Conservation (phyloP, 37 sponge, comb jelly and placozoan genomes). For the Hormiphora californensis region DNA sequence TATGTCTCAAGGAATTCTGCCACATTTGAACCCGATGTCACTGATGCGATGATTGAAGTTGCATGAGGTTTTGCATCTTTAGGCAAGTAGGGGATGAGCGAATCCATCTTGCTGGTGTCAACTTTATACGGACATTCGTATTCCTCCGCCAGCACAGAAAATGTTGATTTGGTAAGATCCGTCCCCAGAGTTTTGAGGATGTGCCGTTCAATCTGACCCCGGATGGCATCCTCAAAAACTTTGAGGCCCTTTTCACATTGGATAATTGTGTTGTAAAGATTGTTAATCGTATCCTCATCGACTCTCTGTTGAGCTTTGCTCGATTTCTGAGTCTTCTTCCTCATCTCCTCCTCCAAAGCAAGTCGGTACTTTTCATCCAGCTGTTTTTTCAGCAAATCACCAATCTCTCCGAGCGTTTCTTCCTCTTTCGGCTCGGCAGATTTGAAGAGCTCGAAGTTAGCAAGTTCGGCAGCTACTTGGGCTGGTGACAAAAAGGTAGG, state of each 20-base stretch:
- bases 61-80: conserved; percentile 46
- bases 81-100: conserved; percentile 13
- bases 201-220: background rate
- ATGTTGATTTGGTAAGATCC: background rate
- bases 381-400: conserved; percentile 2
- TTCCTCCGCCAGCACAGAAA: conserved; percentile 16
- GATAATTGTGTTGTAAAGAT: conserved; percentile 16
- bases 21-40: conserved; percentile 6
- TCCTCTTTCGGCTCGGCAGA: conserved; percentile 29
- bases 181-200: background rate
- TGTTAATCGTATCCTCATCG: conserved; percentile 41
- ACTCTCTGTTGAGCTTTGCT: conserved; percentile 49
- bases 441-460: background rate
- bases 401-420: background rate
- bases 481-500: background rate
- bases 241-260: conserved; percentile 25
- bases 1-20: conserved; percentile 63
- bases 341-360: conserved; percentile 23
- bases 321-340: conserved; percentile 49
- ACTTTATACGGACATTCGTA: conserved; percentile 1
- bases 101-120: background rate
- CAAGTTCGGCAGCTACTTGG: background rate
- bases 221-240: conserved; percentile 10
- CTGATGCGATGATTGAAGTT: conserved; percentile 6
- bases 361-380: conserved; percentile 22